Conservation (phyloP, 2,113 vertebrate genomes). For the Actenoides lindsayi region DNA sequence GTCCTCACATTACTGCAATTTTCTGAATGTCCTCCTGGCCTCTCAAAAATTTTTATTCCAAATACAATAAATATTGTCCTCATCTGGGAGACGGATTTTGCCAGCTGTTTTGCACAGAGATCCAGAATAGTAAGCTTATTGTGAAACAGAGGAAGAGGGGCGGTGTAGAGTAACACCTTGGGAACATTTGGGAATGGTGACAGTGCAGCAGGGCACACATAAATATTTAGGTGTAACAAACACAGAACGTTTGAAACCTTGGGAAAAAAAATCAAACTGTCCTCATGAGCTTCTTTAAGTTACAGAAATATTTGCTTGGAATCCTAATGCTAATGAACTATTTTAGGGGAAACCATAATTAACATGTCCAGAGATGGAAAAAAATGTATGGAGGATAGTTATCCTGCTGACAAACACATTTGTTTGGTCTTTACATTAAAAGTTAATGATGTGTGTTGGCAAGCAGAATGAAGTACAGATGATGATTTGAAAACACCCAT, state of each 20-base stretch:
- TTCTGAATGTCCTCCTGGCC: background rate
- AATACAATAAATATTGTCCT: background rate
- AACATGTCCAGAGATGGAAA: slow-evolving; percentile 5
- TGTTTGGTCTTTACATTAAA: slow-evolving; percentile 55
- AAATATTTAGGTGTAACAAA: background rate
- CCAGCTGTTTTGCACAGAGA: background rate
- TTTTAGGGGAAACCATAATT: slow-evolving; percentile 4
- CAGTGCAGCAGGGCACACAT: background rate
- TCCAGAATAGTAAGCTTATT: background rate
- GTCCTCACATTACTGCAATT: background rate
- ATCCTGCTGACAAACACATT: slow-evolving; percentile 42
- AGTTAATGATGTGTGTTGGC: slow-evolving; percentile 47
- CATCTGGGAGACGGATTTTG: background rate
- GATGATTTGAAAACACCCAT: slow-evolving; percentile 28
- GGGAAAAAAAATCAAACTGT: background rate
- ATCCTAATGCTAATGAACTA: background rate
- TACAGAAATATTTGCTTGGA: background rate
- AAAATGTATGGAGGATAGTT: background rate
- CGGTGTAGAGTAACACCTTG: background rate
- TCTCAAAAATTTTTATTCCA: background rate
- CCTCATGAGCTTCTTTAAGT: background rate
- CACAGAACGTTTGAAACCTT: background rate
- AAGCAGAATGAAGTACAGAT: slow-evolving; percentile 38
- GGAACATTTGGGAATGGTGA: background rate
- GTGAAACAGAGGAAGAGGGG: background rate